These are phyloP conservation scores for Andrena trimmerana DNA, from an alignment of 2,888 invertebrate genomes.

Conservation along the genomic window DNA sequence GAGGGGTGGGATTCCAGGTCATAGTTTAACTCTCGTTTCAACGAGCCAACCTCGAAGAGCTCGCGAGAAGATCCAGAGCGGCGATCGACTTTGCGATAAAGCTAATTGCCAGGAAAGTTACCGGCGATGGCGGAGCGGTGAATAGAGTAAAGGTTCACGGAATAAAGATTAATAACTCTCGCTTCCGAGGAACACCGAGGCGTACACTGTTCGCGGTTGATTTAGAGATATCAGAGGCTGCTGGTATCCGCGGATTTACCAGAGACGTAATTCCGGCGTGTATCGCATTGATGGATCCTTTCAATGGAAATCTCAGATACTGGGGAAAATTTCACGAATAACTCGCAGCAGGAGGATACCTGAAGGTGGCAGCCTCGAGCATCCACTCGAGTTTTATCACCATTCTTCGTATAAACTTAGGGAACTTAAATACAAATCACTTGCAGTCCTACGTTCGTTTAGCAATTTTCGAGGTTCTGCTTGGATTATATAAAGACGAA, in stretches of 20 bases:
- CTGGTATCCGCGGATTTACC: conserved; percentile 1
- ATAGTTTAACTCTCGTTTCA: conserved; percentile 13
- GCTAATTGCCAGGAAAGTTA: conserved; percentile 53
- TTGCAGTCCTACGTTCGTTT: too few relatives aligned
- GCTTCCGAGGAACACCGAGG: conserved; percentile 11
- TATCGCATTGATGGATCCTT: neutral
- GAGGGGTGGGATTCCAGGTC: conserved; percentile 26
- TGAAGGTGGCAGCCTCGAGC: too few relatives aligned
- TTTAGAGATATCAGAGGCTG: conserved; percentile 11
- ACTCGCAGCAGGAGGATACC: too few relatives aligned
- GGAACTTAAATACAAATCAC: too few relatives aligned
- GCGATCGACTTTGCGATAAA: conserved; percentile 61
- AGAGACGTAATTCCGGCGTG: neutral
- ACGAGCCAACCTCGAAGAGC: conserved; percentile 17
- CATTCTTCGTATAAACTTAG: too few relatives aligned
- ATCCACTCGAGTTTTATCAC: too few relatives aligned
- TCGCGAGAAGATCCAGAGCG: conserved; percentile 32
- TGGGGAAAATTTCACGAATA: too few relatives aligned
- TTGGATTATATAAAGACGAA: too few relatives aligned
- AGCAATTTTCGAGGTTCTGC: too few relatives aligned
- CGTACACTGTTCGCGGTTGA: conserved; percentile 19
- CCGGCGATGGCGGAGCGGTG: conserved; percentile 28
- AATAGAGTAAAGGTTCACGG: conserved; percentile 23
- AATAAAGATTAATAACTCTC: conserved; percentile 47
- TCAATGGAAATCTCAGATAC: neutral